These are phyloP conservation scores for Calliphora vomitoria DNA, from an alignment of 2,888 invertebrate genomes.

Conservation along the genomic window DNA sequence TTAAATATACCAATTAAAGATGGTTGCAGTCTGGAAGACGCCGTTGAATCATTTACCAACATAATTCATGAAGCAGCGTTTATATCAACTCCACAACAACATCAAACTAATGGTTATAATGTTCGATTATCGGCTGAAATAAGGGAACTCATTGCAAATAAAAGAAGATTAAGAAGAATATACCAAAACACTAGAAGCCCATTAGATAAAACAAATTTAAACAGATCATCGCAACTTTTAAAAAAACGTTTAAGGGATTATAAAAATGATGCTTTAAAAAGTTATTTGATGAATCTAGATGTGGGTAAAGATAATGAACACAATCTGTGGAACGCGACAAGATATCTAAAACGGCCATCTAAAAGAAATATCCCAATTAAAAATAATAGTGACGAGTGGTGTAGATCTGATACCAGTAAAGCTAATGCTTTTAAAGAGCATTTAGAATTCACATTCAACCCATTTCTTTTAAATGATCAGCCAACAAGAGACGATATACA, in stretches of 20 bases:
- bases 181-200: constrained; percentile 27
- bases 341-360: constrained; percentile 12
- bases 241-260: constrained; percentile 28
- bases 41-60: constrained; percentile 17
- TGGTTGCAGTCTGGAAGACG: constrained; percentile 10
- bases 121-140: constrained; percentile 27
- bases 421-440: constrained; percentile 18
- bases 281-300: not conserved
- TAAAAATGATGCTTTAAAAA: constrained; percentile 16
- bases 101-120: constrained; percentile 20
- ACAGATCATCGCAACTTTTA: not conserved
- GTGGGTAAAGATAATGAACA: not conserved
- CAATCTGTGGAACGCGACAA: not conserved
- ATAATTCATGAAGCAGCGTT: constrained; percentile 28
- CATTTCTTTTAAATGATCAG: not conserved
- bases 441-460: constrained; percentile 22
- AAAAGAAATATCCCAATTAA: constrained; percentile 27
- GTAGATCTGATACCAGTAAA: constrained; percentile 3
- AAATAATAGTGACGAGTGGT: constrained; percentile 23
- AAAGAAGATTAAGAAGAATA: constrained; percentile 24
- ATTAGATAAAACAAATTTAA: constrained; percentile 35
- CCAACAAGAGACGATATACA: constrained; percentile 2
- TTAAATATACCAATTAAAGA: constrained; percentile 15
- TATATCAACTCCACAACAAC: constrained; percentile 36
- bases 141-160: constrained; percentile 21